Conservation (phyloP, 2,113 vertebrate species). For the Spheniscus mendiculus region DNA sequence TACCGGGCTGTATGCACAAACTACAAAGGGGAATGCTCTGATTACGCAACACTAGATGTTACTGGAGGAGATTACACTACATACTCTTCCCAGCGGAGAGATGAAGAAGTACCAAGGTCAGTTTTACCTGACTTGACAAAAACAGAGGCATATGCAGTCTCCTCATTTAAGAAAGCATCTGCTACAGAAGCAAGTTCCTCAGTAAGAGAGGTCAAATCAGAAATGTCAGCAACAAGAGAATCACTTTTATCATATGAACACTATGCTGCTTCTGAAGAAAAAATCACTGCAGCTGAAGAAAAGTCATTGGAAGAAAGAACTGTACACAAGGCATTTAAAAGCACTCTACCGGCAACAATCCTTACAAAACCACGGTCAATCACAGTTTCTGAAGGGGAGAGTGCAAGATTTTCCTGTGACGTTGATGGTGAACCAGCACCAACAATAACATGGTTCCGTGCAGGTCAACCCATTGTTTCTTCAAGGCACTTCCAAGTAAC, state of each 20-base stretch:
- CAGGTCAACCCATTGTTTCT: conserved; percentile 77
- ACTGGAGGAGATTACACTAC: conserved; percentile 85
- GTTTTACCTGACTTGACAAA: conserved; percentile 86
- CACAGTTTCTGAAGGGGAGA: conserved; percentile 87
- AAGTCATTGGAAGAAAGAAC: conserved; percentile 80
- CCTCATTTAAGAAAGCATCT: conserved; percentile 87
- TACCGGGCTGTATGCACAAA: conserved; percentile 93
- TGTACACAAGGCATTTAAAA: conserved; percentile 80
- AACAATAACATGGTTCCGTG: conserved; percentile 85
- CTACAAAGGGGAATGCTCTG: conserved; percentile 92
- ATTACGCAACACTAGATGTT: conserved; percentile 93
- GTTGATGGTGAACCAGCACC: conserved; percentile 93
- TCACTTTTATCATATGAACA: conserved; percentile 79
- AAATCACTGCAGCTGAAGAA: conserved; percentile 70
- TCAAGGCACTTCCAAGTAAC: conserved; percentile 84
- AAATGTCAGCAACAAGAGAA: conserved; percentile 84
- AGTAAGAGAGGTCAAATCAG: conserved; percentile 85
- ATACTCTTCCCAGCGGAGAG: conserved; percentile 82
- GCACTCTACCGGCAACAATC: conserved; percentile 82
- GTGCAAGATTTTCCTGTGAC: conserved; percentile 88
- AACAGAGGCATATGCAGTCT: conserved; percentile 88
- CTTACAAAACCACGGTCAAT: conserved; percentile 89
- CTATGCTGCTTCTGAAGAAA: conserved; percentile 84
- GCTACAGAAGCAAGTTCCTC: conserved; percentile 84
- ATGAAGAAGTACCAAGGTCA: conserved; percentile 87